Evolutionary conservation across 2,888 invertebrate genomes (phyloP).

Genomic region (Eristalinus sepulchralis): DNA sequence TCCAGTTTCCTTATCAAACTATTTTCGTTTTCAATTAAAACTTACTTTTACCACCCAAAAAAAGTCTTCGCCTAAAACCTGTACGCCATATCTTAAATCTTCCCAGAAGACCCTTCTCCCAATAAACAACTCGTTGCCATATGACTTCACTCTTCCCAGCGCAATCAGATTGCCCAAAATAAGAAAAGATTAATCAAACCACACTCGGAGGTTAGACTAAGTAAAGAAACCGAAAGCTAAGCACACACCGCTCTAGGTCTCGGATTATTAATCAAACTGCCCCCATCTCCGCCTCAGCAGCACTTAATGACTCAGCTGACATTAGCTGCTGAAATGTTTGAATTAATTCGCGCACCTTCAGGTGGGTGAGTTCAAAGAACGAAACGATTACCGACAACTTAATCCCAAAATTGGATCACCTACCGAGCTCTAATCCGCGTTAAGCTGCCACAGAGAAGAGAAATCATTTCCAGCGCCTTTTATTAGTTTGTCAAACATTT

Average conservation of each 20-base stretch:
- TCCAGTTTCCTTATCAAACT: background rate
- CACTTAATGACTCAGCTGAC: background rate
- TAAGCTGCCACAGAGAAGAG: background rate
- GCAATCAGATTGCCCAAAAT: background rate
- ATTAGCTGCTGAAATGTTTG: background rate
- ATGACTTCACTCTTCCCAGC: background rate
- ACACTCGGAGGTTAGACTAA: background rate
- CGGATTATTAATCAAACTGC: background rate
- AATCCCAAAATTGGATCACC: background rate
- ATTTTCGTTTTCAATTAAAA: background rate
- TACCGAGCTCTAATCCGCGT: background rate
- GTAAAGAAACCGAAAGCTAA: background rate
- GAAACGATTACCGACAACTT: background rate
- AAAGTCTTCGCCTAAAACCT: background rate
- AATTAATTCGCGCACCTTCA: background rate
- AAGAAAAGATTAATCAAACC: background rate
- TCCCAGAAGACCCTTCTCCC: background rate
- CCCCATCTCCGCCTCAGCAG: background rate
- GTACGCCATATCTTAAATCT: background rate
- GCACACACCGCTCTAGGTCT: background rate
- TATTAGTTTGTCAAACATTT: constrained; percentile 8
- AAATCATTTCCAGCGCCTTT: background rate
- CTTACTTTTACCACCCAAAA: background rate
- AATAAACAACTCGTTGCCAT: background rate
- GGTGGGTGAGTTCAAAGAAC: background rate